Conservation (phyloP, 2,888 invertebrate species). For the Ceratothoa steindachneri region DNA sequence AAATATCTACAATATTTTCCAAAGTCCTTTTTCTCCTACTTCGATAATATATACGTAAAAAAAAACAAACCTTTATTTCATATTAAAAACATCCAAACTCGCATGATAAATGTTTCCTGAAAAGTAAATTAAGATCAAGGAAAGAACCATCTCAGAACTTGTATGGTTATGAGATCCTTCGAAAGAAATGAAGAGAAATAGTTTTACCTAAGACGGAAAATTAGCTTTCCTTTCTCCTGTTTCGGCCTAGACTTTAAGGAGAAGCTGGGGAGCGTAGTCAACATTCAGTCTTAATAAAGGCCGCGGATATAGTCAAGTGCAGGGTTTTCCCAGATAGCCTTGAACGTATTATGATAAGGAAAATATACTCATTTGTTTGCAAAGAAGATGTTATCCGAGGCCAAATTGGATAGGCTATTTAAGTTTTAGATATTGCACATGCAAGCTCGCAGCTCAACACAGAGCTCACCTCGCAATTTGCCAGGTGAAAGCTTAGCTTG, state of each 20-base stretch:
- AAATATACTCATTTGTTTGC: neutral
- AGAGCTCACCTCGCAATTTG: too few relatives aligned
- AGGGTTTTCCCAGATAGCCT: neutral
- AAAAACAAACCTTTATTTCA: neutral
- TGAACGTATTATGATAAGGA: neutral
- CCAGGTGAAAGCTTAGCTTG: too few relatives aligned
- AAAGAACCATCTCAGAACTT: neutral
- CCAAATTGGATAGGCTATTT: neutral
- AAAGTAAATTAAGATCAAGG: neutral
- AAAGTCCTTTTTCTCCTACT: too few relatives aligned
- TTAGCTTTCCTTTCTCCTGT: neutral
- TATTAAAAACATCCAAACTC: neutral
- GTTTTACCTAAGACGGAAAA: neutral
- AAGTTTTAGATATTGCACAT: neutral
- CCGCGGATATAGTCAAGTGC: neutral
- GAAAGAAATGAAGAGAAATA: neutral
- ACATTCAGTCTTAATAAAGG: neutral
- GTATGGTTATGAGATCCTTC: neutral
- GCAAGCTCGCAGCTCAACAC: neutral
- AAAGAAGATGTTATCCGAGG: neutral
- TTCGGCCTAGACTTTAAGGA: neutral
- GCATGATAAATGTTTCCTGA: neutral
- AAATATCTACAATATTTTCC: too few relatives aligned
- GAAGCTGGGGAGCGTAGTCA: neutral
- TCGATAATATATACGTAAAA: too few relatives aligned